These are phyloP conservation scores for Aricia agestis DNA, from an alignment of 1,140 invertebrate species.

Conservation along the genomic window DNA sequence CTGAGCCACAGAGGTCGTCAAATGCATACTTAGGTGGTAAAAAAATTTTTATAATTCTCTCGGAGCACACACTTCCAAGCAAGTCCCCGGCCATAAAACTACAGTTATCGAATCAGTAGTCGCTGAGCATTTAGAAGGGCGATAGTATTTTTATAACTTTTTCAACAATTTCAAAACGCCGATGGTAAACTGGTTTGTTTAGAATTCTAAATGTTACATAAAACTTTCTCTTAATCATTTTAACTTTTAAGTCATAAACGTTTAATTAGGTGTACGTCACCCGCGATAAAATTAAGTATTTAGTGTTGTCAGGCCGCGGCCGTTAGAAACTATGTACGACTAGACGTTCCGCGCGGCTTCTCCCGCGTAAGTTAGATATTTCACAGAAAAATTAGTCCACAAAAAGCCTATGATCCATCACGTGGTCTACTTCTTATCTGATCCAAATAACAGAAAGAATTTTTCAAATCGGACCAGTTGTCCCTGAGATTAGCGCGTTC, in stretches of 20 bases:
- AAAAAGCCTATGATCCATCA: too few species aligned
- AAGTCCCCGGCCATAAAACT: not conserved
- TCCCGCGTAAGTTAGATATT: too few species aligned
- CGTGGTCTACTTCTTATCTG: too few species aligned
- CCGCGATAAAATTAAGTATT: not conserved
- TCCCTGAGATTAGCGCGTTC: too few species aligned
- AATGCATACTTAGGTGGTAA: too few species aligned
- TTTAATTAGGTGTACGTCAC: not conserved
- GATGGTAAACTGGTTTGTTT: not conserved
- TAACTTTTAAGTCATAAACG: conserved; percentile 7
- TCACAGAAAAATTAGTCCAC: too few species aligned
- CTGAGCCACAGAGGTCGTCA: too few species aligned
- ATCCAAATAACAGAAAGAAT: too few species aligned
- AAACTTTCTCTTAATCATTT: conserved; percentile 16
- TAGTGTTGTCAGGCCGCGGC: not conserved
- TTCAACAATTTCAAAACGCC: conserved; percentile 1
- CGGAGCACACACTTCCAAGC: conserved; percentile 1
- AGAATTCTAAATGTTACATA: not conserved
- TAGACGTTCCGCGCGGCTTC: too few species aligned
- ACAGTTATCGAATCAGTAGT: not conserved
- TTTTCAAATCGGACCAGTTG: too few species aligned
- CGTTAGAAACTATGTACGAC: too few species aligned
- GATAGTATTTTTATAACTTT: not conserved
- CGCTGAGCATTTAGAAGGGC: not conserved
- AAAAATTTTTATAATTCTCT: too few species aligned